Evolutionary conservation across 1,140 invertebrate genomes (phyloP).

Genomic region (Drepana arcuata): DNA sequence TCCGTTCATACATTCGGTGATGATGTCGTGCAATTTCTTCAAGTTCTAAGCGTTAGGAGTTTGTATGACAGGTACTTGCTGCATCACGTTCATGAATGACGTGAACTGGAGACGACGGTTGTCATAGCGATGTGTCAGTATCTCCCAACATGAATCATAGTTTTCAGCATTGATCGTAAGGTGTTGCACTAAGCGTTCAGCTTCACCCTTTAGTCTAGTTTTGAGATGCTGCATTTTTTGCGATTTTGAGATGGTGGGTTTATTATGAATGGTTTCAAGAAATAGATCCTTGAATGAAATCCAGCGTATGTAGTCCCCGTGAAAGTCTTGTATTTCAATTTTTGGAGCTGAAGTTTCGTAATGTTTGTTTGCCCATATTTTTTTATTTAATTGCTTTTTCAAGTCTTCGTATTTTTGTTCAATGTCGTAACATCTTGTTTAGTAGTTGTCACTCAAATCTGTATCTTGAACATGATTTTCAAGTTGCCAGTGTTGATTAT

Average conservation of each 20-base stretch:
- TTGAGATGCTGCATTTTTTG: constrained; percentile 1
- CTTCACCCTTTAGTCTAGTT: neutral
- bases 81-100: neutral
- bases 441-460: too few relatives aligned
- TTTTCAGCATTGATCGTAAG: neutral
- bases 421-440: too few relatives aligned
- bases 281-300: neutral
- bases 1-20: neutral
- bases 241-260: neutral
- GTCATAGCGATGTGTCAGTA: neutral
- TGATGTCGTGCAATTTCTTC: neutral
- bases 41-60: neutral
- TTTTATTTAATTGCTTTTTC: too few relatives aligned
- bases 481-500: too few relatives aligned
- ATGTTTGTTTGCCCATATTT: too few relatives aligned
- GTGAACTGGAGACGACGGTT: neutral
- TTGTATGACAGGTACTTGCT: neutral
- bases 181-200: neutral
- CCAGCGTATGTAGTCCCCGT: neutral
- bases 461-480: too few relatives aligned
- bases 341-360: too few relatives aligned
- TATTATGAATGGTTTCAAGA: neutral
- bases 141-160: neutral
- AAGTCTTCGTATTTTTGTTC: too few relatives aligned
- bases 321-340: neutral